Conservation (phyloP, 2,888 invertebrate genomes). For the Drosophila merina region DNA sequence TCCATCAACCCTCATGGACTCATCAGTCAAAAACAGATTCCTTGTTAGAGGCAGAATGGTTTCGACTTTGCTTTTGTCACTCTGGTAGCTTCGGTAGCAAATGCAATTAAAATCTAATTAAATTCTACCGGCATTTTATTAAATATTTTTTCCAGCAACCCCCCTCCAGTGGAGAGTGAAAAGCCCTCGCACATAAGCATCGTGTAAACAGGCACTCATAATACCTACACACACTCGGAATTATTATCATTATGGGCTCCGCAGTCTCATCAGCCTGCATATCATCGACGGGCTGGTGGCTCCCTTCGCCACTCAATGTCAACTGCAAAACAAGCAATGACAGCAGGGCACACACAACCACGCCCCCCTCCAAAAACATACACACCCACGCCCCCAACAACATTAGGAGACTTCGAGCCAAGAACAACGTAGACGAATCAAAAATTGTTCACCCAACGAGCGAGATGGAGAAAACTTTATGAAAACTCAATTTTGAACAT, state of each 20-base stretch:
- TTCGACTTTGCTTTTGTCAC: conserved; percentile 24
- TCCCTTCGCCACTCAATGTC: conserved; percentile 70
- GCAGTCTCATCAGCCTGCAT: conserved; percentile 57
- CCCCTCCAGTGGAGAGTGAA: conserved; percentile 3
- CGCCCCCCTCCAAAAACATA: conserved; percentile 40
- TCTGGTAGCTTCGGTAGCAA: conserved; percentile 40
- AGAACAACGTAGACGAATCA: conserved; percentile 64
- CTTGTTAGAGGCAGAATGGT: conserved; percentile 21
- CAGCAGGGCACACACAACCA: conserved; percentile 65
- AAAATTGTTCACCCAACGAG: conserved; percentile 29
- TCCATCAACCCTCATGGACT: conserved; percentile 21
- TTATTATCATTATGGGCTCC: conserved; percentile 56
- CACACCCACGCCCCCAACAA: conserved; percentile 53
- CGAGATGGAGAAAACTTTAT: conserved; percentile 62
- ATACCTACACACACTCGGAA: conserved; percentile 53
- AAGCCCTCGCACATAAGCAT: conserved; percentile 52
- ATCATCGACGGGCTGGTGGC: conserved; percentile 68
- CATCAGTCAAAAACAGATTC: conserved; percentile 43
- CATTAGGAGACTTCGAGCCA: conserved; percentile 18
- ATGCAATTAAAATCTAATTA: conserved; percentile 77
- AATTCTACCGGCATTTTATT: conserved; percentile 75
- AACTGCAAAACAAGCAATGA: conserved; percentile 74
- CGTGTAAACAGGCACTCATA: conserved; percentile 76
- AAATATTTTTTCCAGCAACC: conserved; percentile 52
- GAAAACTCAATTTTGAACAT: conserved; percentile 73